Percentiles rank a stretch among this genome's conserved stretches.
Evolutionary conservation across 2,888 invertebrate species (phyloP).

Genomic region (Pseudeuparius sepicola): DNA sequence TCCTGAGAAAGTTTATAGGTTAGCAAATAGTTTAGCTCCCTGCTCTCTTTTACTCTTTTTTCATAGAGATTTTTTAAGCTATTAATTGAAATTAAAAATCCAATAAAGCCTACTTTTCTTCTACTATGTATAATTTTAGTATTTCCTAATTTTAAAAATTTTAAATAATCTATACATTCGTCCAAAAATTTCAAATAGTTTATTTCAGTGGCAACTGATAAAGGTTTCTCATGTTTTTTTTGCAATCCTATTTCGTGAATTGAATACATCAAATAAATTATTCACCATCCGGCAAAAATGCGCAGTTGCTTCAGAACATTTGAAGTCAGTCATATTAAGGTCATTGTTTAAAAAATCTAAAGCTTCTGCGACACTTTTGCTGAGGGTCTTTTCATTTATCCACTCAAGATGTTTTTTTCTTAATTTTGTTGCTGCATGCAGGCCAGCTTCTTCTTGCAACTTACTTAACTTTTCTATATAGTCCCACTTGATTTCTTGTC

Average conservation of each 20-base stretch:
- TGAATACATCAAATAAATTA: constrained; percentile 17
- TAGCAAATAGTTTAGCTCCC: constrained; percentile 13
- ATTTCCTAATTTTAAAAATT: background rate
- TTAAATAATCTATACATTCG: constrained; percentile 3
- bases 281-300: constrained; percentile 11
- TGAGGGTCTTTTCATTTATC: constrained; percentile 12
- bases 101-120: constrained; percentile 18
- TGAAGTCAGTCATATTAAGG: constrained; percentile 6
- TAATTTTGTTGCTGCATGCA: constrained; percentile 14
- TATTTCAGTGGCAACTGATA: constrained; percentile 3
- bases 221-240: constrained; percentile 5
- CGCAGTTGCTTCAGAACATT: constrained; percentile 9
- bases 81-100: constrained; percentile 17
- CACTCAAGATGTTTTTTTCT: constrained; percentile 14
- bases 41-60: constrained; percentile 9
- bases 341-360: constrained; percentile 13
- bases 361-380: constrained; percentile 18
- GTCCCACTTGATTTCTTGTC: constrained; percentile 3
- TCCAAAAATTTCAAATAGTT: constrained; percentile 11
- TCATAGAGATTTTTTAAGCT: constrained; percentile 15
- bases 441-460: background rate
- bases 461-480: constrained; percentile 3
- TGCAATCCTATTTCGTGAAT: constrained; percentile 14
- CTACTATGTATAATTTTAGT: constrained; percentile 4
- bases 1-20: constrained; percentile 17